Base-by-base conservation (phyloP, 2,888 invertebrate species). In the Hyalella azteca region DNA sequence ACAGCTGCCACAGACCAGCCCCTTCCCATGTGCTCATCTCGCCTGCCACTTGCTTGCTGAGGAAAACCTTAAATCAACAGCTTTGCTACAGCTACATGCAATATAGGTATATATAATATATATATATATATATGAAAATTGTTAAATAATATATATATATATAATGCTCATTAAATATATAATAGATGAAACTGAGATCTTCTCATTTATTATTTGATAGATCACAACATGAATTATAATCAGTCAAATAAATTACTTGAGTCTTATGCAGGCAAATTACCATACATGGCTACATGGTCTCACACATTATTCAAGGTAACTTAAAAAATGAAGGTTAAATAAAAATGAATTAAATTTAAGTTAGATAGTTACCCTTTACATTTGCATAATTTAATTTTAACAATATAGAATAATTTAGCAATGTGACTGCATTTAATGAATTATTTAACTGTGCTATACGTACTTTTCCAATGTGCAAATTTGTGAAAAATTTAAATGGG, bases 21-120 rank as follows among this genome's bases (percentile, higher is more conserved):
- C 78, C 54, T 45, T 84, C 84, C 84, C 84, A 84, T 39, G 73
- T 73, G n/a, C 19, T 82, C 84, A 84, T 84, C 50, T 84, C 84
- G 36, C 78, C 78, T 60, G 80, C 79, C 40, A 84, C 79, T 76
- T 84, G 84, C 66, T 82, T 82, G 40, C 84, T 84, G 78, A 0
- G 49, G 22, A 29, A 48, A 29, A 80, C 15, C 2, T 29, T 22
- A 59, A 19, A 66, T 3, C 22, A 36, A 36, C 15, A 66, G 26
- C 11, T 3, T 9, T 26, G 54, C 15, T 54, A 22, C 19, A 26
- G 3, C 54, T 26, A 5, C 19, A 26, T 9, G 26, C 26, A 26
- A 26, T 19, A 22, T 26, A 54, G 22, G 9, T 54, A 9, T 26
- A 26, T 50, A 50, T 2, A 22, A 50, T 22, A 15, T 50, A 22